Conservation (phyloP, 2,888 invertebrate genomes). For the Halocaridina rubra region DNA sequence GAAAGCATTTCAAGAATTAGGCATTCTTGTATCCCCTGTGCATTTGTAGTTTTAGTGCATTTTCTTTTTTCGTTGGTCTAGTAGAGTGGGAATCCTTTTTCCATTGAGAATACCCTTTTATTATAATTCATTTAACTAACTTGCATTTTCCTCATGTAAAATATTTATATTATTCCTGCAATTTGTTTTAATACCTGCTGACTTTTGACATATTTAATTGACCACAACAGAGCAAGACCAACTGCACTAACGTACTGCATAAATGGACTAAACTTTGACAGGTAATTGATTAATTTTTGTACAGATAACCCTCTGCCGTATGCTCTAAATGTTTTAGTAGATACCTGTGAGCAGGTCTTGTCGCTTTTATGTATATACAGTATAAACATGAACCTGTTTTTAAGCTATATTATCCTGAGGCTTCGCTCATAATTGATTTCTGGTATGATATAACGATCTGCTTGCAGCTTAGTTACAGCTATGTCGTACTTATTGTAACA, state of each 20-base stretch:
- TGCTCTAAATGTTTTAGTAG: slow-evolving; percentile 36
- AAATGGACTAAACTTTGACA: slow-evolving; percentile 38
- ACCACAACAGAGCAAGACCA: slow-evolving; percentile 42
- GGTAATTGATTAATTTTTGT: slow-evolving; percentile 35
- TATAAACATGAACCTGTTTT: not conserved
- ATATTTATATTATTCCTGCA: not conserved
- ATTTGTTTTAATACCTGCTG: slow-evolving; percentile 5
- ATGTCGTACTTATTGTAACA: slow-evolving; percentile 2
- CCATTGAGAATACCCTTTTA: too few species aligned
- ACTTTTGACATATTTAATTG: slow-evolving; percentile 43
- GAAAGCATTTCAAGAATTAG: too few species aligned
- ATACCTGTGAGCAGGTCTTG: slow-evolving; percentile 30
- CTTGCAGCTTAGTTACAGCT: slow-evolving; percentile 31
- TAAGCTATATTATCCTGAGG: not conserved
- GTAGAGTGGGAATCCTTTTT: too few species aligned
- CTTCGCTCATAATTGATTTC: not conserved
- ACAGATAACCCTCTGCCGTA: slow-evolving; percentile 5
- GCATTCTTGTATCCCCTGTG: too few species aligned
- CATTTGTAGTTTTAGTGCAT: too few species aligned
- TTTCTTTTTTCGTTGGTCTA: too few species aligned
- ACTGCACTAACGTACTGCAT: slow-evolving; percentile 43
- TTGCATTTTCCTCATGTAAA: slow-evolving; percentile 4
- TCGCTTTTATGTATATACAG: too few species aligned
- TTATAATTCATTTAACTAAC: too few species aligned
- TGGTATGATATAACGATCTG: slow-evolving; percentile 29